These are phyloP conservation scores for Hycleus phaleratus DNA, from an alignment of 1,140 invertebrate genomes.

Conservation along the genomic window DNA sequence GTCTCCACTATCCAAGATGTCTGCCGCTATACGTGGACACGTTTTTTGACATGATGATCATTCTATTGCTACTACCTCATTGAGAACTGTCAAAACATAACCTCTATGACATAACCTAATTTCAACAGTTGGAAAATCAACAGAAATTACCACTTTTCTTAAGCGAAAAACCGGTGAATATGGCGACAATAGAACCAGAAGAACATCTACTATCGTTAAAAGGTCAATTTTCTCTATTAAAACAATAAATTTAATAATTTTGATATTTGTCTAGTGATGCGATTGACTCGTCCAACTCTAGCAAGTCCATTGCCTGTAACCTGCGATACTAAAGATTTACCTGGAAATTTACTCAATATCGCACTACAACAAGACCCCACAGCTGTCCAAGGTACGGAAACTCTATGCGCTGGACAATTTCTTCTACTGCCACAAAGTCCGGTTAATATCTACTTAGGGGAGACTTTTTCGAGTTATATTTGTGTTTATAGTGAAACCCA, in stretches of 20 bases:
- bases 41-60: too few species aligned
- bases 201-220: slow-evolving; percentile 36
- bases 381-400: slow-evolving; percentile 68
- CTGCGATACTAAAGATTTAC: slow-evolving; percentile 76
- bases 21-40: too few species aligned
- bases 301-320: slow-evolving; percentile 70
- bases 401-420: slow-evolving; percentile 78
- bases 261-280: slow-evolving; percentile 66
- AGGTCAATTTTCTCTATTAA: slow-evolving; percentile 18
- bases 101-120: too few species aligned
- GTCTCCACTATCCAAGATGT: too few species aligned
- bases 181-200: slow-evolving; percentile 26
- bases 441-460: slow-evolving; percentile 76
- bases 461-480: slow-evolving; percentile 96
- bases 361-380: slow-evolving; percentile 71
- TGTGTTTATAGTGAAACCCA: slow-evolving; percentile 93
- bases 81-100: too few species aligned
- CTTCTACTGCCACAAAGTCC: slow-evolving; percentile 92
- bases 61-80: too few species aligned
- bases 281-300: slow-evolving; percentile 80
- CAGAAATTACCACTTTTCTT: too few species aligned
- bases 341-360: slow-evolving; percentile 67
- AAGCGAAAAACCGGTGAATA: too few species aligned
- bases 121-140: too few species aligned
- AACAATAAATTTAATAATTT: slow-evolving; percentile 1